Percentiles rank a stretch among this genome's conserved stretches.
Conservation (phyloP, 2,888 invertebrate genomes). For the Rutpela maculata region DNA sequence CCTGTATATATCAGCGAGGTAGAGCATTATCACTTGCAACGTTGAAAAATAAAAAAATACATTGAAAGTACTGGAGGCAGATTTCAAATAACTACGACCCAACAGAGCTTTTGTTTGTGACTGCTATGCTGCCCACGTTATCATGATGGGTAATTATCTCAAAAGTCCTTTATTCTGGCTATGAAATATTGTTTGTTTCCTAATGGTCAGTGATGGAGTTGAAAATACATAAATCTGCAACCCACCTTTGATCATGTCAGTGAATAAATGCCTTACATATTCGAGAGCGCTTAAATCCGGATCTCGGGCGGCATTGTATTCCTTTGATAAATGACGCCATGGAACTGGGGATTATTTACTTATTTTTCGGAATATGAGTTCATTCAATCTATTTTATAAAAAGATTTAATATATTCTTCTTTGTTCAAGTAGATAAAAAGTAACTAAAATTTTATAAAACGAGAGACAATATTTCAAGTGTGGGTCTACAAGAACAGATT, state of each 20-base stretch:
- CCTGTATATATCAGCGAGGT: too few relatives aligned
- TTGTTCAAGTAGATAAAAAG: too few relatives aligned
- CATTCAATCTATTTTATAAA: too few relatives aligned
- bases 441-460: too few relatives aligned
- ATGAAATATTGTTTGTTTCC: constrained; percentile 3
- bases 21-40: too few relatives aligned
- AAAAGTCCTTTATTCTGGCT: background rate
- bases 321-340: background rate
- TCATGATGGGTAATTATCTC: background rate
- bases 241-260: background rate
- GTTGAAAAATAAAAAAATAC: background rate
- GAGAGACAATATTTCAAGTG: too few relatives aligned
- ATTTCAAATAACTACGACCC: constrained; percentile 1
- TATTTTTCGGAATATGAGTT: background rate
- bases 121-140: background rate
- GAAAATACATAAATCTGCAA: background rate
- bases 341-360: background rate
- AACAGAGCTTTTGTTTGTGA: background rate
- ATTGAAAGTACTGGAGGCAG: background rate
- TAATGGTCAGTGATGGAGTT: background rate
- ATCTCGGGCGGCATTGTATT: background rate
- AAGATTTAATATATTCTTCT: too few relatives aligned
- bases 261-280: background rate
- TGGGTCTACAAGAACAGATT: too few relatives aligned
- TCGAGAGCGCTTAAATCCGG: background rate